A percentile compares a stretch with the other conserved stretches of the same genome.
Evolutionary conservation across 2,888 invertebrate species (phyloP).

Genomic region (Liodrosophila aerea): DNA sequence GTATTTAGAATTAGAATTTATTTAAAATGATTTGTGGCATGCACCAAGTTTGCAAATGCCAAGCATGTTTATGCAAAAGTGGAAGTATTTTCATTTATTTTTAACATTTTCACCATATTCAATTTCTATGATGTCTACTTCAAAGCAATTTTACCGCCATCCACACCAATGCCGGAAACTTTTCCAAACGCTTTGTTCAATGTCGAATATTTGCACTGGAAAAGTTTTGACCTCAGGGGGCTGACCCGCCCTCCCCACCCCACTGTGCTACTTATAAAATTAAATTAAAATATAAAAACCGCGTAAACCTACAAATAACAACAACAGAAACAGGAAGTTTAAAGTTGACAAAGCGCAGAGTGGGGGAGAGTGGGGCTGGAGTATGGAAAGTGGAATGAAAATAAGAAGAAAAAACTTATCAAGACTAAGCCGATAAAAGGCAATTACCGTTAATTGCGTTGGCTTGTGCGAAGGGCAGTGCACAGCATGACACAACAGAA

Average conservation of each 20-base stretch:
- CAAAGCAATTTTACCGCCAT: slow-evolving; percentile 55
- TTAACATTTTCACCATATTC: slow-evolving; percentile 8
- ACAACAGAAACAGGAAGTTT: slow-evolving; percentile 27
- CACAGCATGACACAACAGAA: slow-evolving; percentile 48
- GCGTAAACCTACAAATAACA: slow-evolving; percentile 71
- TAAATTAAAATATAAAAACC: slow-evolving; percentile 76
- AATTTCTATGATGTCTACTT: slow-evolving; percentile 46
- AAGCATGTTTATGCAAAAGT: no score
- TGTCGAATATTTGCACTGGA: slow-evolving; percentile 63
- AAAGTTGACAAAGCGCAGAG: slow-evolving; percentile 16
- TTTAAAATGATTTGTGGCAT: no score
- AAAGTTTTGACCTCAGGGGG: slow-evolving; percentile 52
- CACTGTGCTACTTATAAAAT: slow-evolving; percentile 62
- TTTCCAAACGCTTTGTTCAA: slow-evolving; percentile 58
- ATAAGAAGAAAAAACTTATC: slow-evolving; percentile 67
- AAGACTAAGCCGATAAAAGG: slow-evolving; percentile 77
- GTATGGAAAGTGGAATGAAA: slow-evolving; percentile 21
- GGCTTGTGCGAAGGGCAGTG: slow-evolving; percentile 52
- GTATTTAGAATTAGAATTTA: no score
- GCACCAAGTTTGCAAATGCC: no score
- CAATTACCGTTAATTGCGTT: slow-evolving; percentile 78
- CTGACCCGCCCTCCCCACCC: slow-evolving; percentile 2
- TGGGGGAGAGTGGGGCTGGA: neutral
- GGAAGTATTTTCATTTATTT: neutral
- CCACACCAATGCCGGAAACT: slow-evolving; percentile 47